Base-by-base conservation (phyloP, 1,140 invertebrate species). In the Popillia japonica region DNA sequence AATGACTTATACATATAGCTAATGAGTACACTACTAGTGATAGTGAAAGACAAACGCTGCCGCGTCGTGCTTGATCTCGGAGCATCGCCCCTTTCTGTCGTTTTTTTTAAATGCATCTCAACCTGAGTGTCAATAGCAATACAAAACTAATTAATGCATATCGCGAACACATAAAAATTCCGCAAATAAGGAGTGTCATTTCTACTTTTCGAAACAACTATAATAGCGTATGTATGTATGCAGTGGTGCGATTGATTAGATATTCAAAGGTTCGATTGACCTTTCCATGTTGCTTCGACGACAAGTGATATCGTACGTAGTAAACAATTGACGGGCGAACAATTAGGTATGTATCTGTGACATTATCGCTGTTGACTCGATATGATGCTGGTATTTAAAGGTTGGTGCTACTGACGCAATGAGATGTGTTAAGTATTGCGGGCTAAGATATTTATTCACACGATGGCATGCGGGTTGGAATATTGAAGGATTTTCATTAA, bases 151-250 rank as follows among this genome's bases (percentile, higher is more conserved):
- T 34, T 68, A 68, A 68, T 68, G 61, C 61, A 14, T 11, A 68
- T 22, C 20, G 61, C 61, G 22, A 68, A 68, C 61, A 27, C 27
- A 68, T 68, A 68, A 68, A 68, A 68, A 68, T 68, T 68, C 61
- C 61, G 27, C 61, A 68, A 68, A 68, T 68, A 23, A 68, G 61
- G 61, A 68, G 61, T 68, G 61, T 34, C 61, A 1, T 9, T 22
- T 22, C 61, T 68, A 7, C 20, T 68, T 68, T 68, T 34, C 20
- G 61, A 27, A 23, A 68, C 61, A 68, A 48, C 10, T 17, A 17
- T 2, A 17, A 48, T 14, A 48, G n/a, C 2, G 10, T 55, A 55
- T 55, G 48, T n/a, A 17, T 10, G 10, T 55, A 55, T 55, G 48
- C 48, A 17, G 14, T 17, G 2, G 48, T 55, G 6, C 48, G n/a